Conservation (phyloP, 2,113 vertebrate genomes). For the Syngnathoides biaculeatus region DNA sequence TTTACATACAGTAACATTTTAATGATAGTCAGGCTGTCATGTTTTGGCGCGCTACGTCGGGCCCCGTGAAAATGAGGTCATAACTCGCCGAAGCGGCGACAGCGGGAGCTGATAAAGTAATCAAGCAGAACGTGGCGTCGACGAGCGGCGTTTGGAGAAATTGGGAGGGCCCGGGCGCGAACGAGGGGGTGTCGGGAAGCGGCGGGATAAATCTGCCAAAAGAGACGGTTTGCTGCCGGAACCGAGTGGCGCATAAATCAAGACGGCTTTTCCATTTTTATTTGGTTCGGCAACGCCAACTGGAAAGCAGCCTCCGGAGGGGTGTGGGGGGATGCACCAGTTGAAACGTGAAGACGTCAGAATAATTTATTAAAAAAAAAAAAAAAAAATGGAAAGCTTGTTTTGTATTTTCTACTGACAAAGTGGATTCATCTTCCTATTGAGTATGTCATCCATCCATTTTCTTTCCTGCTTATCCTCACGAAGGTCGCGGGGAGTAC, state of each 20-base stretch:
- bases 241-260: slow-evolving; percentile 39
- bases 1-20: slow-evolving; percentile 7
- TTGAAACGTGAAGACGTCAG: not conserved
- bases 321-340: not conserved
- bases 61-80: slow-evolving; percentile 30
- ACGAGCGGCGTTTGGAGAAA: slow-evolving; percentile 43
- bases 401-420: not conserved
- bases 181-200: slow-evolving; percentile 33
- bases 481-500: too few species aligned
- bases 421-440: not conserved
- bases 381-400: not conserved
- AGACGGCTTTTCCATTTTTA: slow-evolving; percentile 21
- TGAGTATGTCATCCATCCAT: too few species aligned
- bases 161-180: slow-evolving; percentile 35
- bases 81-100: slow-evolving; percentile 27
- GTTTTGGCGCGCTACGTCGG: slow-evolving; percentile 1
- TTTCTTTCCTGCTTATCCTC: too few species aligned
- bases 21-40: slow-evolving; percentile 5
- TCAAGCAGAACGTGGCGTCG: slow-evolving; percentile 46
- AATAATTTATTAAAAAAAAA: not conserved
- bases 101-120: slow-evolving; percentile 45
- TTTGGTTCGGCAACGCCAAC: slow-evolving; percentile 21
- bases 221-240: slow-evolving; percentile 20
- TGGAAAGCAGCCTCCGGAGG: not conserved
- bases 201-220: slow-evolving; percentile 41